phyloP scores from a whole-genome alignment of 2,797 vertebrate genomes.

The Phyllotis vaccarum region DNA sequence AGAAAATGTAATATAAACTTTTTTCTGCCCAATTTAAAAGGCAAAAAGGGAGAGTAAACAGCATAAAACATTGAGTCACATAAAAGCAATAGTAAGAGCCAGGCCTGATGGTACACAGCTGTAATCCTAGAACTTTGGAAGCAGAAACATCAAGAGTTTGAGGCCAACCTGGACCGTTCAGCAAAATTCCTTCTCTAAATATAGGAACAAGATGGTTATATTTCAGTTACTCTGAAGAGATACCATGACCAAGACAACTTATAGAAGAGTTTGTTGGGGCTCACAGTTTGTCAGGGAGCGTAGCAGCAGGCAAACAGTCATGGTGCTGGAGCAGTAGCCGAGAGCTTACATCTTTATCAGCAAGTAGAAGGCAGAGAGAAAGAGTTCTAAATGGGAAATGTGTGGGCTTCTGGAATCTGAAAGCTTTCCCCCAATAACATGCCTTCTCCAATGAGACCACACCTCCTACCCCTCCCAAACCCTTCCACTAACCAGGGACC shows the following conservation, averaged over 20 bases:
- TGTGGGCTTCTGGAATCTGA: neutral
- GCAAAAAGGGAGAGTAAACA: neutral
- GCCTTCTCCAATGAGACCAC: neutral
- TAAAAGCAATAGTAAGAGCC: neutral
- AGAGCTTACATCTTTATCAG: neutral
- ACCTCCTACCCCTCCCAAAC: neutral
- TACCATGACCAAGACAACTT: neutral
- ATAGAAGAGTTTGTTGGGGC: neutral
- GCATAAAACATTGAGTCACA: neutral
- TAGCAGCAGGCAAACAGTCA: neutral
- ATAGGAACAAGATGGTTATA: neutral
- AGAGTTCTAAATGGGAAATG: neutral
- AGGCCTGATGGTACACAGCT: neutral
- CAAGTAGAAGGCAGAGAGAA: neutral
- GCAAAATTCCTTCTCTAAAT: neutral
- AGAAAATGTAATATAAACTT: neutral
- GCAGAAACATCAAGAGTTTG: neutral
- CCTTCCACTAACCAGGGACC: neutral
- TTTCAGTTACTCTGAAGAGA: neutral
- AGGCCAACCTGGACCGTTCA: neutral
- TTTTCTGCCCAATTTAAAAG: slow-evolving; percentile 13
- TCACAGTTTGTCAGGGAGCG: neutral
- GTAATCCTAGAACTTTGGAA: neutral
- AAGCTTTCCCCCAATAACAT: neutral
- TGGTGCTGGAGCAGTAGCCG: neutral